Conservation (phyloP, 2,113 vertebrate genomes). For the Sorex fumeus region DNA sequence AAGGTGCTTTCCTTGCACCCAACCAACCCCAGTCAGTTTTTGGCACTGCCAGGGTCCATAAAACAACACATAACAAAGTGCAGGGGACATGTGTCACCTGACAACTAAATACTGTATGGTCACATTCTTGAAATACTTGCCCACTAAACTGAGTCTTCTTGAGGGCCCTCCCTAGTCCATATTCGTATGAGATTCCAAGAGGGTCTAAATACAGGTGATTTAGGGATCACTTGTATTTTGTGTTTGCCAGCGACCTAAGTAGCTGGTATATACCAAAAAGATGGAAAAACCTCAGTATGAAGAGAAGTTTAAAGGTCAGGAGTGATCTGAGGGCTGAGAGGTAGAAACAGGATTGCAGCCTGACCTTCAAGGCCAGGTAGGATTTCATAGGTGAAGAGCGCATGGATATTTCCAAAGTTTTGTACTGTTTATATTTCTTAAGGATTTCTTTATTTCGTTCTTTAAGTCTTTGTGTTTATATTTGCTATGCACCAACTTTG, state of each 20-base stretch:
- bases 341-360: background rate
- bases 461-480: background rate
- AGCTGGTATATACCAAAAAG: background rate
- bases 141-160: background rate
- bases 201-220: too few species aligned
- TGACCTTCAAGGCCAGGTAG: background rate
- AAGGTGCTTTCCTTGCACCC: too few species aligned
- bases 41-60: too few species aligned
- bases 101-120: background rate
- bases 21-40: too few species aligned
- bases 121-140: background rate
- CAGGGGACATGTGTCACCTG: background rate
- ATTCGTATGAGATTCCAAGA: background rate
- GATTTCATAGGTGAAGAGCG: slow-evolving; percentile 32
- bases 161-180: background rate
- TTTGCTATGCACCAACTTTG: background rate
- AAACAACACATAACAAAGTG: too few species aligned
- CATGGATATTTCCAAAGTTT: background rate
- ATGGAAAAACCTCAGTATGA: slow-evolving; percentile 10
- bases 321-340: background rate
- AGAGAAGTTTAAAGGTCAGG: background rate
- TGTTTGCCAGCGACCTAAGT: background rate
- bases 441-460: background rate
- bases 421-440: background rate
- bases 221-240: background rate